Evolutionary conservation across 2,113 vertebrate species (phyloP), one percentile per base, ranked within the genome.

Genomic region (Galeopterus variegatus): DNA sequence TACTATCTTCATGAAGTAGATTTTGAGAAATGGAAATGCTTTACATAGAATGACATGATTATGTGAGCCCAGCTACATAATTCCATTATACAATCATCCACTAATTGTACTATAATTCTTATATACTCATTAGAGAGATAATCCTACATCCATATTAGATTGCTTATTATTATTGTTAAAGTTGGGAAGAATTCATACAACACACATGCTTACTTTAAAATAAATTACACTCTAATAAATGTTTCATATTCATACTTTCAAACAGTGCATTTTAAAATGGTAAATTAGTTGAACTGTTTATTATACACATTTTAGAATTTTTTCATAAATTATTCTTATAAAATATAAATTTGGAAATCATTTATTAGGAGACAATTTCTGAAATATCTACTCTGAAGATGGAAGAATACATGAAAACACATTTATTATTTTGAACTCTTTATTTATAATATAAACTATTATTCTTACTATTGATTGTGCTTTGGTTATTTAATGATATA

Each of bases 381-480:
- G 24, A 80, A 92, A 88, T 93, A 65, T 54, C n/a, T 91, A n/a
- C 36, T 77, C 31, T 87, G 52, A 77, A 81, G 7, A 26, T 77
- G 14, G 12, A 45, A 85, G 33, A 79, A 79, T 83, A 3, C 7
- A 93, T n/a, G n/a, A n/a, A 62, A 92, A 85, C 3, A 31, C 12
- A 62, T 54, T 80, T 65, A 11, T 48, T 77, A 88, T 91, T 94
- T 91, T 91, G 56, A 80, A 69, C 7, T 75, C n/a, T 76, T 69
- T 93, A 45, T 64, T 72, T 31, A 54, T 64, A 62, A 50, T 95
- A 64, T 93, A 87, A 87, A 90, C 76, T 50, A 76, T 58, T 89
- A 24, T 72, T 52, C 19, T 90, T 75, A 31, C 33, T 62, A 36
- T 62, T 72, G 3, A 75, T 41, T 58, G 3, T 76, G 24, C 77